A percentile compares a stretch with the other conserved stretches of the same genome.
These are phyloP conservation scores for Rallus limicola DNA, from an alignment of 2,113 vertebrate species.

Conservation along the genomic window DNA sequence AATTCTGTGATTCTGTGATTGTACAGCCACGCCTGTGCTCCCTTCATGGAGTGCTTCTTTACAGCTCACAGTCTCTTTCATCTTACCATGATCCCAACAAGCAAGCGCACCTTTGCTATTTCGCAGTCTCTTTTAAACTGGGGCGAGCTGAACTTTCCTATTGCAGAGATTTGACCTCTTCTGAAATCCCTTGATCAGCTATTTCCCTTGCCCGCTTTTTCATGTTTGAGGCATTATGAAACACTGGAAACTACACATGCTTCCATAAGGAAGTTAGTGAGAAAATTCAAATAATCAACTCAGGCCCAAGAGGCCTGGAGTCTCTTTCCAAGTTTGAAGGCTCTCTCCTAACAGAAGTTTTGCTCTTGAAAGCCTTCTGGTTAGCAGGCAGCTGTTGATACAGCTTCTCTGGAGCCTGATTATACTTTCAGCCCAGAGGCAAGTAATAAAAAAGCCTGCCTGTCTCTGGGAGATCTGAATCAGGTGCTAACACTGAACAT, in stretches of 20 bases:
- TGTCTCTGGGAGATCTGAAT: constrained; percentile 30
- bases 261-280: constrained; percentile 31
- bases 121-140: neutral
- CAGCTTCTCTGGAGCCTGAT: constrained; percentile 19
- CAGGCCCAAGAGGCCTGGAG: neutral
- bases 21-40: neutral
- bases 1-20: too few species aligned
- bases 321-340: constrained; percentile 33
- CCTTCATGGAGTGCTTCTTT: neutral
- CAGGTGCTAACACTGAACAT: constrained; percentile 65
- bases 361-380: constrained; percentile 19
- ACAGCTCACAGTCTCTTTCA: neutral
- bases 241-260: neutral
- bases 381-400: constrained; percentile 14
- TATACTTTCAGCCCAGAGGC: constrained; percentile 7
- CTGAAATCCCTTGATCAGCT: constrained; percentile 50
- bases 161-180: constrained; percentile 50
- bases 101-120: neutral
- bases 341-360: constrained; percentile 22
- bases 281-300: constrained; percentile 49
- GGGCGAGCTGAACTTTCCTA: constrained; percentile 38
- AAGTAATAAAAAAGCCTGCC: constrained; percentile 28
- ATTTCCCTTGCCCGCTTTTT: constrained; percentile 19
- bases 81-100: constrained; percentile 30
- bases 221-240: constrained; percentile 15